Conservation (phyloP, 2,797 vertebrate genomes). For the Pipistrellus pygmaeus region DNA sequence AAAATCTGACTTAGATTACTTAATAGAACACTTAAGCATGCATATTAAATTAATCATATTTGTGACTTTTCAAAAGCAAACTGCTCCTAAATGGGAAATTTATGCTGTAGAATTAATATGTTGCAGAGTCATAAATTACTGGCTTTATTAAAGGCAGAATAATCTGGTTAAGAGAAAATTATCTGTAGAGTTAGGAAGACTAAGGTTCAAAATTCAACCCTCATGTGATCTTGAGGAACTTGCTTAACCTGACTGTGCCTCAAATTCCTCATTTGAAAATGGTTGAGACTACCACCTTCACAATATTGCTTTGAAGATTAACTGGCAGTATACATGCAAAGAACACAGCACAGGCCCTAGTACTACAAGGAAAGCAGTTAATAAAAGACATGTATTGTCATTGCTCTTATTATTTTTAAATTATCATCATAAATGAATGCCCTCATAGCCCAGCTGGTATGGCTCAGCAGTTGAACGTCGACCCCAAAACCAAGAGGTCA, state of each 20-base stretch:
- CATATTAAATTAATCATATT: constrained; percentile 65
- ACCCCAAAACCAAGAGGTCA: no score
- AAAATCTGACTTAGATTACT: constrained; percentile 66
- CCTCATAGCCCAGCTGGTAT: neutral
- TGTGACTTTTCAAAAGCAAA: constrained; percentile 70
- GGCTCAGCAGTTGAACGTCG: no score
- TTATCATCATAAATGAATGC: constrained; percentile 21
- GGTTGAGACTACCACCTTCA: neutral
- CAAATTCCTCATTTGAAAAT: constrained; percentile 49
- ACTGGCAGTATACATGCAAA: neutral
- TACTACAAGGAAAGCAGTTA: neutral
- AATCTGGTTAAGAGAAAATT: neutral
- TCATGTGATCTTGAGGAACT: neutral
- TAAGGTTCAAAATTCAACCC: neutral
- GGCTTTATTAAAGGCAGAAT: constrained; percentile 7
- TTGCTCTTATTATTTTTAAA: neutral
- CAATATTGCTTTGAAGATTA: neutral
- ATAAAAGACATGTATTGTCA: neutral
- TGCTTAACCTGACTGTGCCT: neutral
- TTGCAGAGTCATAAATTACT: constrained; percentile 62
- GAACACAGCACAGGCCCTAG: neutral
- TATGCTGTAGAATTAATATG: neutral
- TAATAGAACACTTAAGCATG: constrained; percentile 66
- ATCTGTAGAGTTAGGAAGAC: neutral
- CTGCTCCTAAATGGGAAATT: constrained; percentile 59